Base-by-base conservation (phyloP, 2,888 invertebrate species). In the Mantis religiosa region DNA sequence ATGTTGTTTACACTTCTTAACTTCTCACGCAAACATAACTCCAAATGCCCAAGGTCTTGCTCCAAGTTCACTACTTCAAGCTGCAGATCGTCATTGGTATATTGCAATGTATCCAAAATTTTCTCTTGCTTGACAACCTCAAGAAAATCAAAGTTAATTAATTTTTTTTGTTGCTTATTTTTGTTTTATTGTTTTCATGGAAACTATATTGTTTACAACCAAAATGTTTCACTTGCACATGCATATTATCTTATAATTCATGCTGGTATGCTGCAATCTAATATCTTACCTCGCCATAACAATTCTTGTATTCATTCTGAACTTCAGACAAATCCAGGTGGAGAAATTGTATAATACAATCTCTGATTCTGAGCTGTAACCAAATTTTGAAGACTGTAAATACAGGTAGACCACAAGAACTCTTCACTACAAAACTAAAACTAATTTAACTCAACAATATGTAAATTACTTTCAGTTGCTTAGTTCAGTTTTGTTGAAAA, bases 101-200 rank as follows among this genome's bases (percentile, higher is more conserved):
- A 87, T 54, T 84, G 25, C 27, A 87, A 85, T 25, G 82, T 82
- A 28, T 87, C 87, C 34, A 89, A 25, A 8, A 82, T 47, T 82
- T 27, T 89, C 41, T 89, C 89, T 85, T 87, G 88, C 47, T 87
- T 84, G 28, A 89, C 71, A 27, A 89, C 89, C 89, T 89, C 87
- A 88, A 88, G 15, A 71, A 71, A 71, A 54, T 54, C 54, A 54
- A 54, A 54, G 54, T 54, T 15, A 71, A 71, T 71, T 71, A 20
- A 71, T 4, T 20, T 20, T n/a, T 71, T 71, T 20, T 54, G 14
- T 54, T 71, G 20, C 54, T 71, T 71, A 20, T 3, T 71, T 71
- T 71, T 71, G 54, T 1, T 71, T 3, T 71, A 54, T 25, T 41
- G 15, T 54, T 71, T 20, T 71, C 20, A 54, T 15, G 15, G 2